phyloP scores from a whole-genome alignment of 2,888 invertebrate species.

The Elgonia sp. region DNA sequence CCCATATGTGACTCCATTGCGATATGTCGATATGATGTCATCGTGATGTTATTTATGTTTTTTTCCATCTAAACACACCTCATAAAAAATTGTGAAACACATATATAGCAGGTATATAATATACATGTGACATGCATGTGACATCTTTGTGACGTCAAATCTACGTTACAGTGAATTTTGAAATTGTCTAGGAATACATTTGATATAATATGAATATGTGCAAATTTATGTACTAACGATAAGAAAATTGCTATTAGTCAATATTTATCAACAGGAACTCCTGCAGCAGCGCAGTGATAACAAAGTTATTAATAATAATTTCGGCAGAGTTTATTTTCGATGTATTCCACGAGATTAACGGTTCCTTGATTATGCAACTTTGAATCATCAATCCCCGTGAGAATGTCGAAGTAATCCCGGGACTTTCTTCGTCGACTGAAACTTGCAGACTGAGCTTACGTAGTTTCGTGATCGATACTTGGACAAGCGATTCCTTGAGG shows the following conservation, averaged over 20 bases:
- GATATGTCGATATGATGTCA: no score
- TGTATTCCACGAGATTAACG: slow-evolving; percentile 41
- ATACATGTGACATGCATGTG: no score
- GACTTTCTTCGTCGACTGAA: slow-evolving; percentile 63
- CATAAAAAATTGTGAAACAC: no score
- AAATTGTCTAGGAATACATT: no score
- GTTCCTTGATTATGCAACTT: slow-evolving; percentile 64
- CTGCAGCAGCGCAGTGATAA: neutral
- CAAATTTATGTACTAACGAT: neutral
- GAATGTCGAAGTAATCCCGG: slow-evolving; percentile 58
- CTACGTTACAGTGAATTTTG: no score
- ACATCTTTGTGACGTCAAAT: no score
- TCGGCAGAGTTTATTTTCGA: slow-evolving; percentile 14
- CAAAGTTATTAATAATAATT: slow-evolving; percentile 50
- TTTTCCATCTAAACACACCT: no score
- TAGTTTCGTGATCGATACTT: slow-evolving; percentile 67
- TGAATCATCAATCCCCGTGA: slow-evolving; percentile 50
- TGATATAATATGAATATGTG: no score
- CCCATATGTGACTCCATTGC: no score
- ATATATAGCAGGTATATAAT: no score
- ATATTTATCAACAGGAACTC: no score
- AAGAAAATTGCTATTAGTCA: neutral
- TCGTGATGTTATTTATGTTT: no score
- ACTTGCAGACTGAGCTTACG: slow-evolving; percentile 65
- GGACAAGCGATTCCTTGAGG: slow-evolving; percentile 65